Conservation (phyloP, 1,140 invertebrate species). For the Drosophila arizonae region DNA sequence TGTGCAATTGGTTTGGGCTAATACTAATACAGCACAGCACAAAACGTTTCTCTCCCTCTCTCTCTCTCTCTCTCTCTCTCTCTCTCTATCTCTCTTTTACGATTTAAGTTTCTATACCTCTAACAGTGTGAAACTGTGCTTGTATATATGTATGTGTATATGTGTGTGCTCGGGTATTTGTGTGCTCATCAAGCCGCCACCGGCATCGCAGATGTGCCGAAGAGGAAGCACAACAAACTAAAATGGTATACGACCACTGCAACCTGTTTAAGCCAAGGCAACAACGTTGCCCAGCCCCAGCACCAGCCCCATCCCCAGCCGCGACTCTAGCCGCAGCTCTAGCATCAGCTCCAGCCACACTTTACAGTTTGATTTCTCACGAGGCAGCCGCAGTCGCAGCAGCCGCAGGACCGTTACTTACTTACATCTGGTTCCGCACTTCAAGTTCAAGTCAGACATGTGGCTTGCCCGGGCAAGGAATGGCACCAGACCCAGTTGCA, state of each 20-base stretch:
- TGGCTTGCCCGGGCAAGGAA: conserved; percentile 31
- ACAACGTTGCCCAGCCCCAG: conserved; percentile 30
- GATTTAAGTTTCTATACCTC: conserved; percentile 30
- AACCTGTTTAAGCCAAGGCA: conserved; percentile 68
- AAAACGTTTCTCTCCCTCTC: conserved; percentile 9
- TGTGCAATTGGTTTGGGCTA: conserved; percentile 80
- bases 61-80: neutral
- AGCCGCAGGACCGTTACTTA: conserved; percentile 78
- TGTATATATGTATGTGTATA: conserved; percentile 21
- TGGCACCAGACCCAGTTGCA: conserved; percentile 14
- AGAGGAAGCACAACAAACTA: conserved; percentile 64
- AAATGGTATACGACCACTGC: conserved; percentile 79
- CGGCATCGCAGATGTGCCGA: conserved; percentile 53
- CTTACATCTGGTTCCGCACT: conserved; percentile 78
- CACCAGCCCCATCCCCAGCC: conserved; percentile 22
- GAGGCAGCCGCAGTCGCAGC: conserved; percentile 62
- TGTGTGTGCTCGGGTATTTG: conserved; percentile 40
- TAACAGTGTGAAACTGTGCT: conserved; percentile 16
- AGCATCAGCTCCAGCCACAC: conserved; percentile 57
- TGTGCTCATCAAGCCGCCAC: conserved; percentile 51
- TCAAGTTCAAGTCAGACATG: conserved; percentile 72
- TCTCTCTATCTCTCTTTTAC: conserved; percentile 8
- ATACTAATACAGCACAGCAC: conserved; percentile 47
- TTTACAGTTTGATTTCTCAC: conserved; percentile 81
- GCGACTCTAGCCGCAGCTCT: neutral